Evolutionary conservation across 2,888 invertebrate genomes (phyloP), one percentile per base, ranked within the genome.

Genomic region (Tinea pellionella): DNA sequence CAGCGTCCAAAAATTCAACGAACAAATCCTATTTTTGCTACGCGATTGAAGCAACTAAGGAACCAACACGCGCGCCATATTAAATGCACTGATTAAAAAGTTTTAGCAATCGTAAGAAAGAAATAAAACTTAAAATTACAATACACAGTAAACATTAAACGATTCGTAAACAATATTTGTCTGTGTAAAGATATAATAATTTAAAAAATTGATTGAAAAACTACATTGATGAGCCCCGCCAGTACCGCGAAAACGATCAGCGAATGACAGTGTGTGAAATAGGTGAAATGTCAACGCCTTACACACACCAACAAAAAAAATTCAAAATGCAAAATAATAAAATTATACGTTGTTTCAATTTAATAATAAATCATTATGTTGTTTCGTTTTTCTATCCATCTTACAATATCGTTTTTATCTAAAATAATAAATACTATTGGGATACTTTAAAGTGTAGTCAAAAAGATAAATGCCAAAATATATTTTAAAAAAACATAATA

Each of bases 51-150:
- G 24, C n/a, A 2, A 18, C n/a, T 2, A 53, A 2, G 12, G 24
- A 24, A 53, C 70, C 74, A 77, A 77, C 75, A 74, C 80, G 74
- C 84, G 78, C 86, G 85, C 85, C 86, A 86, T 85, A 72, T 72
- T 73, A 70, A 3, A 19, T 3, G 70, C 67, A 70, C 64, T 64
- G 63, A 57, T 57, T 32, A 60, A 60, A 57, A 55, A 12, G 12
- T 3, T 53, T 15, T 15, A 47, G 8, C 2, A n/a, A 1, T 15
- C 47, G 6, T 15, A 16, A 47, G 6, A 15, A 4, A 15, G 15
- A 1, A 47, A 47, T 16, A 47, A 47, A 37, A 2, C 37, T 37
- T 37, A 37, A 37, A 37, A 37, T 9, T 16, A 47, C 13, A 47
- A 47, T 47, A 47, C 47, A 47, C 8, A 47, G 4, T 16, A n/a